These are phyloP conservation scores for Orthonyx spaldingii DNA, from an alignment of 2,113 vertebrate genomes.

Conservation along the genomic window DNA sequence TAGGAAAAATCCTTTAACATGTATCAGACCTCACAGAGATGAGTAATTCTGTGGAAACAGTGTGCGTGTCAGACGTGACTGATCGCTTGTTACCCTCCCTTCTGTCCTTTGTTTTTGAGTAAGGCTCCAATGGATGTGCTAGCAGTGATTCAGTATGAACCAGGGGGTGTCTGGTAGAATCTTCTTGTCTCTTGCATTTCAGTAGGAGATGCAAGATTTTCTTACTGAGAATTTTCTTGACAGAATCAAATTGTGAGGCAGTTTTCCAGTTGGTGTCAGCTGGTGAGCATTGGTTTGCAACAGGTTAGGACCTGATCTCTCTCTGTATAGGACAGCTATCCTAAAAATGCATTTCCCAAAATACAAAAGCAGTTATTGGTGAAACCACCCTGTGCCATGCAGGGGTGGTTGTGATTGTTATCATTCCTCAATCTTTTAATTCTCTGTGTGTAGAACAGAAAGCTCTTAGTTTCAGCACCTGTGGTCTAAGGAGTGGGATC, in stretches of 20 bases:
- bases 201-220: background rate
- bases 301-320: background rate
- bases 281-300: background rate
- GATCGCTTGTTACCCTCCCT: background rate
- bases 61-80: conserved; percentile 20
- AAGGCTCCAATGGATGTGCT: background rate
- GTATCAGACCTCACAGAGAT: conserved; percentile 6
- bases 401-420: background rate
- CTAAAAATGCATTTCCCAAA: background rate
- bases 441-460: background rate
- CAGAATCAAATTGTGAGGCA: background rate
- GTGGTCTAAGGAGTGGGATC: background rate
- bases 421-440: accelerated
- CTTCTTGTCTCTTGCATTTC: background rate
- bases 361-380: background rate
- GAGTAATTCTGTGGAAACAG: conserved; percentile 52
- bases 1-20: conserved; percentile 2
- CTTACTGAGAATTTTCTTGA: background rate
- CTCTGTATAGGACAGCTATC: background rate
- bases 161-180: background rate
- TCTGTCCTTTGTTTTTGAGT: conserved; percentile 1
- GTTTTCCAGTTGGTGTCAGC: background rate
- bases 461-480: background rate
- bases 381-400: background rate
- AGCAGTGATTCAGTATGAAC: background rate